A percentile compares a stretch with the other conserved stretches of the same genome.
phyloP scores from a whole-genome alignment of 2,113 vertebrate species.

The Nestor notabilis region DNA sequence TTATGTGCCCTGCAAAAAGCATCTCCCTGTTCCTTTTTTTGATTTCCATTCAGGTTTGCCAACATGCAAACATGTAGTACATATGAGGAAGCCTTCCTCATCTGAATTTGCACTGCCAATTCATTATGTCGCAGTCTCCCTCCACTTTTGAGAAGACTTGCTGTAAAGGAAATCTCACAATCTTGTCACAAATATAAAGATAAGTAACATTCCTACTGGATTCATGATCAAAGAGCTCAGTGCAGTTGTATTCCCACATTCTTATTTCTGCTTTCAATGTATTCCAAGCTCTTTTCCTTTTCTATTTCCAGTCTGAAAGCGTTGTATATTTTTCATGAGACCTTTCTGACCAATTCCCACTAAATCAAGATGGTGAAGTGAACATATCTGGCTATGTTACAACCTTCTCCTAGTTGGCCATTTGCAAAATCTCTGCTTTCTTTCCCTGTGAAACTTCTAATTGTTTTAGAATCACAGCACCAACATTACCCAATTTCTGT shows the following conservation, averaged over 20 bases:
- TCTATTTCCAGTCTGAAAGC: slow-evolving; percentile 35
- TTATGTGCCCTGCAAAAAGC: background rate
- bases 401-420: background rate
- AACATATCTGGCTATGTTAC: background rate
- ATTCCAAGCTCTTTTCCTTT: slow-evolving; percentile 64
- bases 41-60: background rate
- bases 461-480: background rate
- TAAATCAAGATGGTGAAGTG: slow-evolving; percentile 57
- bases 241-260: slow-evolving; percentile 57
- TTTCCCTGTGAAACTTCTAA: background rate
- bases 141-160: background rate
- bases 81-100: background rate
- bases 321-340: slow-evolving; percentile 69
- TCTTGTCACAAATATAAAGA: slow-evolving; percentile 36
- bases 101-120: background rate
- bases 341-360: slow-evolving; percentile 70
- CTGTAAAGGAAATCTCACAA: slow-evolving; percentile 8
- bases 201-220: slow-evolving; percentile 67
- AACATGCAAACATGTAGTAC: background rate
- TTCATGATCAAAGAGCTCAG: slow-evolving; percentile 67
- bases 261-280: slow-evolving; percentile 64
- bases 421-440: background rate
- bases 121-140: background rate
- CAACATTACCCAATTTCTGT: background rate
- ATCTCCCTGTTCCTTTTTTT: background rate